phyloP scores from a whole-genome alignment of 2,797 vertebrate species.

The Manis crassicaudata region DNA sequence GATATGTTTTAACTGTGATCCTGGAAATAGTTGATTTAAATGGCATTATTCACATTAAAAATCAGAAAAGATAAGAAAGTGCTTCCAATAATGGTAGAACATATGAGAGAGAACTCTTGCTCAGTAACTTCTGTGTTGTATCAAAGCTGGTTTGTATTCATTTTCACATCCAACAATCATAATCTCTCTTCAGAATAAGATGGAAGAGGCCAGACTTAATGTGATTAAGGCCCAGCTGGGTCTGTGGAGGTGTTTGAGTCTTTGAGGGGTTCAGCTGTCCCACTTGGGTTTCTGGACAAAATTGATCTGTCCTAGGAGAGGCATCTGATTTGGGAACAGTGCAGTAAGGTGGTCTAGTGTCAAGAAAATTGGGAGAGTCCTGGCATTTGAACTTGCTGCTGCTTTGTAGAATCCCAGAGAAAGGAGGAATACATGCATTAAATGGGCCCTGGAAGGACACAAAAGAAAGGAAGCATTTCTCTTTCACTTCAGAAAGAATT shows the following conservation, averaged over 20 bases:
- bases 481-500: neutral
- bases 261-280: constrained; percentile 53
- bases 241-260: constrained; percentile 24
- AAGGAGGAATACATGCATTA: constrained; percentile 62
- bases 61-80: neutral
- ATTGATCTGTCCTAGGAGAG: constrained; percentile 27
- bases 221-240: neutral
- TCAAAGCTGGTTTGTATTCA: neutral
- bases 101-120: neutral
- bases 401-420: constrained; percentile 54
- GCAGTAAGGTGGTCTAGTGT: neutral
- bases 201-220: constrained; percentile 50
- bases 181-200: neutral
- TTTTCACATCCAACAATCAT: neutral
- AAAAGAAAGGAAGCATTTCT: neutral
- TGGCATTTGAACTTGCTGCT: constrained; percentile 19
- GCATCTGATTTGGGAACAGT: constrained; percentile 53
- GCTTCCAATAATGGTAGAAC: neutral
- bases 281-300: constrained; percentile 47
- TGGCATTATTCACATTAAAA: constrained; percentile 1
- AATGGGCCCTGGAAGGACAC: constrained; percentile 45
- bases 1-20: neutral
- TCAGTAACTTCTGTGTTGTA: neutral
- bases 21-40: neutral
- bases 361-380: constrained; percentile 25